Evolutionary conservation across 2,113 vertebrate genomes (phyloP).

Genomic region (Sceloporus undulatus): DNA sequence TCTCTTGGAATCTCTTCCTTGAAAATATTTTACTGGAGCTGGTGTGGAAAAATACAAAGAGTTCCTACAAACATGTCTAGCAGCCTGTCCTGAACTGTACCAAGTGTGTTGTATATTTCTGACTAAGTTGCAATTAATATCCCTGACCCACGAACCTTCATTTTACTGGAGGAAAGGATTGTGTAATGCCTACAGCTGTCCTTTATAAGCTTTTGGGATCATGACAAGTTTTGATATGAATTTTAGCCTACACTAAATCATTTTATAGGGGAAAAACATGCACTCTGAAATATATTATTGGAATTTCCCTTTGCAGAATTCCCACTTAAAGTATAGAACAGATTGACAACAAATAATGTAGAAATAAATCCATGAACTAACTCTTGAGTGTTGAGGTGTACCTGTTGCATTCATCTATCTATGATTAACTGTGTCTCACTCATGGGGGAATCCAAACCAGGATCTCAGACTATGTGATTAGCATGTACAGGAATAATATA

Average conservation of each 20-base stretch:
- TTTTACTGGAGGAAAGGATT: conserved; percentile 30
- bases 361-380: no score
- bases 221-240: conserved; percentile 38
- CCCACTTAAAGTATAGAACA: background rate
- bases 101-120: conserved; percentile 12
- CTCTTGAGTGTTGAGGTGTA: no score
- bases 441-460: no score
- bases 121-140: conserved; percentile 47
- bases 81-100: conserved; percentile 28
- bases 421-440: no score
- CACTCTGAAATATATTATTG: background rate
- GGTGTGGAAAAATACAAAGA: conserved; percentile 35
- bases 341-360: background rate
- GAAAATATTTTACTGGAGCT: conserved; percentile 2
- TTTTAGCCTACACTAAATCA: background rate
- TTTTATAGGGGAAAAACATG: background rate
- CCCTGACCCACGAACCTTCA: conserved; percentile 12
- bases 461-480: no score
- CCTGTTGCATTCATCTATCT: no score
- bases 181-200: conserved; percentile 31
- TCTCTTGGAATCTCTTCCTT: background rate
- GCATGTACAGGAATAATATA: no score
- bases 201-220: conserved; percentile 19
- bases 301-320: background rate
- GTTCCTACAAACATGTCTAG: conserved; percentile 29